These are phyloP conservation scores for Corella eumyota DNA, from an alignment of 23 tunicate genomes.

Conservation along the genomic window DNA sequence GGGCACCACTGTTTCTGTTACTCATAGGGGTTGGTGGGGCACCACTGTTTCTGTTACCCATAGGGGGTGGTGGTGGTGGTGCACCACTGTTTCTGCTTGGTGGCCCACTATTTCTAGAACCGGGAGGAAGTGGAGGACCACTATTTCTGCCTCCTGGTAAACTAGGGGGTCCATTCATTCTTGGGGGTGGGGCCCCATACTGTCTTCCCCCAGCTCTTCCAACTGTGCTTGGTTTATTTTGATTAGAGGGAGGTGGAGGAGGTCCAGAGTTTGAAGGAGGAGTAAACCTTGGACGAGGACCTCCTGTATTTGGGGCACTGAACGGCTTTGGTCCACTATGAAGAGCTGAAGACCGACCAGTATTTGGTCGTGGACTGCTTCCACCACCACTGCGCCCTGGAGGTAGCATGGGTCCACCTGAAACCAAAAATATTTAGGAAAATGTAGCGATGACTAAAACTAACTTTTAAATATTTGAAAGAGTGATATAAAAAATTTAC, in stretches of 20 bases:
- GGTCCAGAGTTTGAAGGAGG: slow-evolving; percentile 9
- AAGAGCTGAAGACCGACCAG: background rate
- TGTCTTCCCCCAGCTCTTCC: slow-evolving; percentile 39
- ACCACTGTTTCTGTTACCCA: background rate
- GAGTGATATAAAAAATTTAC: no score
- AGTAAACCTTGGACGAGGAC: slow-evolving; percentile 5
- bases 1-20: background rate
- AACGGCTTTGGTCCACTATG: background rate
- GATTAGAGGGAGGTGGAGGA: slow-evolving; percentile 41
- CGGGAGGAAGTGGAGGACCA: slow-evolving; percentile 20
- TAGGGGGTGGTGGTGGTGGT: slow-evolving; percentile 19
- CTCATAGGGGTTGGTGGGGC: background rate
- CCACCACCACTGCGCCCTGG: slow-evolving; percentile 31
- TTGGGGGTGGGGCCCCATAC: slow-evolving; percentile 18
- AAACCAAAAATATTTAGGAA: no score
- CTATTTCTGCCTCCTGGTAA: slow-evolving; percentile 5
- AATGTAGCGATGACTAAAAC: no score
- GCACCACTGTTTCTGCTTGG: slow-evolving; percentile 4
- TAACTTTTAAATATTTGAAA: no score
- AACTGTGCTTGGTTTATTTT: slow-evolving; percentile 28
- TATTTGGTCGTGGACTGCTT: background rate
- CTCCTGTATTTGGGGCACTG: background rate
- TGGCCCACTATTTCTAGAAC: slow-evolving; percentile 7
- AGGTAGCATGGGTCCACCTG: slow-evolving; percentile 39
- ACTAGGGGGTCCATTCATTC: slow-evolving; percentile 4